Conservation (phyloP, 1,140 invertebrate species). For the Drosophila grimshawi region DNA sequence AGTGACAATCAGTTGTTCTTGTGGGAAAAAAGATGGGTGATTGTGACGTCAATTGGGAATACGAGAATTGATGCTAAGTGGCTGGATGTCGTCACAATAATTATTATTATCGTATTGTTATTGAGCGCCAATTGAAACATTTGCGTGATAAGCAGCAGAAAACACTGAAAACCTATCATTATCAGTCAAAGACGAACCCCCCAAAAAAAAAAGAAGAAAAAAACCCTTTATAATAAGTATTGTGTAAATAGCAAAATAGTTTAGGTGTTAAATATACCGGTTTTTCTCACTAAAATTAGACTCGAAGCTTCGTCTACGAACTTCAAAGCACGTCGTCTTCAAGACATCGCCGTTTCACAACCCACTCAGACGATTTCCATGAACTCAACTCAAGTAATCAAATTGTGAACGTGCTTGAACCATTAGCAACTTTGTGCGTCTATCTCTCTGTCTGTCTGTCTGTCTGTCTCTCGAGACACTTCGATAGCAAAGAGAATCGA, state of each 20-base stretch:
- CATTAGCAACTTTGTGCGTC: conserved; percentile 22
- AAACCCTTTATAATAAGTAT: background rate
- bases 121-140: conserved; percentile 14
- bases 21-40: conserved; percentile 14
- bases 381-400: conserved; percentile 29
- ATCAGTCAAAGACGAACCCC: conserved; percentile 21
- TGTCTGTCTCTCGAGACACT: background rate
- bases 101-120: conserved; percentile 22
- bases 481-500: background rate
- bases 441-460: too few relatives aligned
- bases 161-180: background rate
- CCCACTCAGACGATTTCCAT: conserved; percentile 23
- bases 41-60: conserved; percentile 21
- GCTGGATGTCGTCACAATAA: conserved; percentile 19
- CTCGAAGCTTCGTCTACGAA: conserved; percentile 1
- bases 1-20: background rate
- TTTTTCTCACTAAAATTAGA: background rate
- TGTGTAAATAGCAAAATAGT: conserved; percentile 2
- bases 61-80: conserved; percentile 29
- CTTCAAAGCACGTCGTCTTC: conserved; percentile 1
- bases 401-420: conserved; percentile 27
- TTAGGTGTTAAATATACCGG: conserved; percentile 24
- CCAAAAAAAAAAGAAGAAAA: conserved; percentile 1
- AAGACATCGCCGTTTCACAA: conserved; percentile 6
- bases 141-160: background rate